Base-by-base conservation (phyloP, 37 sponge, comb jelly and placozoan species). In the Aplysina aerophoba region DNA sequence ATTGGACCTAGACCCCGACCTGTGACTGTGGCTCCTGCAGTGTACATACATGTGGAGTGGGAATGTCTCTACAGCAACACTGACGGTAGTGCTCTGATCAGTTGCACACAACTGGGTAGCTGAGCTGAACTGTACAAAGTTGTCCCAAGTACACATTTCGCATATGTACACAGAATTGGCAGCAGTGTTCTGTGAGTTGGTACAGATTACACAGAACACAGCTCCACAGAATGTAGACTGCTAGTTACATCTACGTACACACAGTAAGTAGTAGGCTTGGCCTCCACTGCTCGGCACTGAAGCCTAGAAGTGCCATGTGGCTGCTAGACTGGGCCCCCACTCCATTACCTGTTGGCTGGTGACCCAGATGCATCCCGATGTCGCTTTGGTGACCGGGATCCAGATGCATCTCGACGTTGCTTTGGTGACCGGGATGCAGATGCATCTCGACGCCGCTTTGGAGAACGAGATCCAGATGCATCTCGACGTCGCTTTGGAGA, bases 381-480 rank as follows among this genome's bases (percentile, higher is more conserved):
- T 44, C 50, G 50, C 50, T 44, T 40, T 28, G 57, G 71, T 27
- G 84, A 83, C 15, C 71, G 55, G 41, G 71, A 69, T 17, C 69
- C 20, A 67, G 84, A 83, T 21, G 39, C 65, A 82, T 27, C 35
- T 27, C n/a, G n/a, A n/a, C n/a, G n/a, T n/a, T n/a, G n/a, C n/a
- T n/a, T n/a, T n/a, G n/a, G n/a, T n/a, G n/a, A n/a, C n/a, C n/a
- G n/a, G n/a, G n/a, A n/a, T n/a, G 8, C 50, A 44, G 50, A 44
- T 3, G 50, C 50, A 44, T 44, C 50, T 8, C 50, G 50, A 44
- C 50, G 8, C 8, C 50, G 50, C 50, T 44, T 40, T 28, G 57
- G 71, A 54, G 84, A 83, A 35, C 71, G 55, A 67, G 71, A 69
- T 17, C 69, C 20, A 67, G 84, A 83, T 21, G 39, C 65, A 82